A percentile compares a stretch with the other conserved stretches of the same genome.
Conservation (phyloP, 2,888 invertebrate species). For the Volucella bombylans region DNA sequence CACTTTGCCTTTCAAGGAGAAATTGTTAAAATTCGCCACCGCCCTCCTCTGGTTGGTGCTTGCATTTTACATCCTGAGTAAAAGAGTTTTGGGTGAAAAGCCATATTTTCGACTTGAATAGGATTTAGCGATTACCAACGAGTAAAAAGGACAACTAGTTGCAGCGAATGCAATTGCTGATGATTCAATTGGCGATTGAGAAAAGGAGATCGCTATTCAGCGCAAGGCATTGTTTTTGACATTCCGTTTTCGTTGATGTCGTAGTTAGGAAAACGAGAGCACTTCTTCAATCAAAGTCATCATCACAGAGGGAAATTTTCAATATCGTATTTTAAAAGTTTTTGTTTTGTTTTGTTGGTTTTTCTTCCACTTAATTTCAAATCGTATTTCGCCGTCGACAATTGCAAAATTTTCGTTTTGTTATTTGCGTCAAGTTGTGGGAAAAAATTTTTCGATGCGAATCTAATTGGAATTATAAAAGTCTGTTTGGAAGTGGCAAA, state of each 20-base stretch:
- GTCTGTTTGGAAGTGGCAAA: neutral
- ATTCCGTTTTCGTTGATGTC: slow-evolving; percentile 56
- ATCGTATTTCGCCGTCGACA: slow-evolving; percentile 29
- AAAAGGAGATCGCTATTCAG: slow-evolving; percentile 34
- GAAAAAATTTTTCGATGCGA: neutral
- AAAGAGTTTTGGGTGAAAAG: slow-evolving; percentile 38
- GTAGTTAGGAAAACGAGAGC: slow-evolving; percentile 61
- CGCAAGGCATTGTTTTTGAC: slow-evolving; percentile 66
- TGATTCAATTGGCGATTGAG: neutral
- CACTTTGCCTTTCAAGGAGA: slow-evolving; percentile 30
- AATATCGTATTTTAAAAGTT: slow-evolving; percentile 35
- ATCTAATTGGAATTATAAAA: neutral
- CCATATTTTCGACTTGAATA: slow-evolving; percentile 25
- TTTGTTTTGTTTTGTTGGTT: slow-evolving; percentile 47
- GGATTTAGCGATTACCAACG: slow-evolving; percentile 42
- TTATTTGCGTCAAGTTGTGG: neutral
- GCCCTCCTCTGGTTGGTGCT: slow-evolving; percentile 1
- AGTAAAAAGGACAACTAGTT: slow-evolving; percentile 25
- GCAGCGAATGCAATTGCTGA: slow-evolving; percentile 42
- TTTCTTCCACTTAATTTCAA: slow-evolving; percentile 37
- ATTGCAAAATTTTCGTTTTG: slow-evolving; percentile 12
- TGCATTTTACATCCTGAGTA: neutral
- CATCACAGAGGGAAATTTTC: slow-evolving; percentile 29
- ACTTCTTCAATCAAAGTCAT: slow-evolving; percentile 10
- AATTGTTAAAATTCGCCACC: slow-evolving; percentile 43